Evolutionary conservation across 2,888 invertebrate species (phyloP), one percentile per base, ranked within the genome.

Genomic region (Pandemis cinnamomeana): DNA sequence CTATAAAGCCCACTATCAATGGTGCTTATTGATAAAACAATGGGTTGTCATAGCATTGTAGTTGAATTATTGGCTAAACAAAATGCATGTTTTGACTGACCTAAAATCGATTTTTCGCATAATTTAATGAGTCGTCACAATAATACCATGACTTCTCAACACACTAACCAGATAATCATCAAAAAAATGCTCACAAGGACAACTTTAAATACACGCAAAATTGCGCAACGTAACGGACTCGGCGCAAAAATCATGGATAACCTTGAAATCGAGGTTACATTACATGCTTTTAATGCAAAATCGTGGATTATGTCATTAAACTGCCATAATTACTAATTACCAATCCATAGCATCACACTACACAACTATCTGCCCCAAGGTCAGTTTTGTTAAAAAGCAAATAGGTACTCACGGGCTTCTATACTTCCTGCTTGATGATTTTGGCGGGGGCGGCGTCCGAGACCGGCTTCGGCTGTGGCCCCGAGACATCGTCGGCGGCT

Each of bases 401-500:
- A 67, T 48, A 72, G 55, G 72, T 78, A 91, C 93, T 91, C 84
- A 94, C 94, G 93, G 93, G 89, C 91, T 93, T 78, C 93, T 90
- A 80, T 94, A 94, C 86, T 94, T 94, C 80, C 93, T 89, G 83
- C 85, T 89, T 7, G 91, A 81, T 46, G 91, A 81, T 90, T 94
- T 93, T 83, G 93, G 94, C 88, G 93, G 93, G 83, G 94, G 93
- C 84, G 93, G 93, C 85, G 94, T 93, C 81, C 93, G 85, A 58
- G 94, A 94, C 91, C 94, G 94, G 92, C 93, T 94, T 82, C 94
- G 86, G 83, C 92, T 94, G 78, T 92, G 92, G 41, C 92, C 93
- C 64, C 94, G 88, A 63, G 94, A 90, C 92, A 94, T 92, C 63
- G 82, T 88, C 51, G 87, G 80, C 68, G 90, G 87, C 82, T 94